Base-by-base conservation (phyloP, 35 echinoderm and acorn worm genomes). In the Ophiothrix spiculata region DNA sequence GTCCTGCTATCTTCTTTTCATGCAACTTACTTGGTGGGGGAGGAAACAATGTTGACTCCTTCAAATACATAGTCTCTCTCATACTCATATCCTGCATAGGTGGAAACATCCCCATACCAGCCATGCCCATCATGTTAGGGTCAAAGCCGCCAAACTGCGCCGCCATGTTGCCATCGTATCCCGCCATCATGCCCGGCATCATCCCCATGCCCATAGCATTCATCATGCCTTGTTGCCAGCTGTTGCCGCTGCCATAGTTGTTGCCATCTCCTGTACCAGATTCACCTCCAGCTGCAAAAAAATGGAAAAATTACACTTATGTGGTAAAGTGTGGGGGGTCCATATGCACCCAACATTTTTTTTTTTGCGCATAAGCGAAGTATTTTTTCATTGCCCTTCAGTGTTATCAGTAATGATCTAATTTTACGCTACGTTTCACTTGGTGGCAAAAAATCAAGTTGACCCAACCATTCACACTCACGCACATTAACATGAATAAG, bases 181-280 rank as follows among this genome's bases (percentile, higher is more conserved):
- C 60, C 2, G 60, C 16, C 60, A 69, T 69, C 25, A 69, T 69
- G 3, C 60, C 60, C 29, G 60, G 60, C n/a, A n/a, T n/a, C n/a
- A n/a, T n/a, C n/a, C n/a, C n/a, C 60, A 69, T 69, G 3, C 60
- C 60, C 25, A 69, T 69, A n/a, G 60, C 16, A 28, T 69, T 69
- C 60, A 69, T 69, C 60, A 69, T 69, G 8, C 60, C 60, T 69
- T 6, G 60, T 69, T 69, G 60, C 60, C 60, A 69, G 60, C 29
- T 69, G 19, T 49, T 49, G 19, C 42, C 42, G 29, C 60, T 28
- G 3, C 60, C 60, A 69, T 25, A 69, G 25, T 69, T 69, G 29
- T n/a, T n/a, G 25, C 29, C 60, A 49, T 19, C 42, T 6, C 42
- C 42, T 10, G 19, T 10, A 49, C 19, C 19, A 49, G 6, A 10